Conservation (phyloP, 1,140 invertebrate species). For the Amphibalanus amphitrite region DNA sequence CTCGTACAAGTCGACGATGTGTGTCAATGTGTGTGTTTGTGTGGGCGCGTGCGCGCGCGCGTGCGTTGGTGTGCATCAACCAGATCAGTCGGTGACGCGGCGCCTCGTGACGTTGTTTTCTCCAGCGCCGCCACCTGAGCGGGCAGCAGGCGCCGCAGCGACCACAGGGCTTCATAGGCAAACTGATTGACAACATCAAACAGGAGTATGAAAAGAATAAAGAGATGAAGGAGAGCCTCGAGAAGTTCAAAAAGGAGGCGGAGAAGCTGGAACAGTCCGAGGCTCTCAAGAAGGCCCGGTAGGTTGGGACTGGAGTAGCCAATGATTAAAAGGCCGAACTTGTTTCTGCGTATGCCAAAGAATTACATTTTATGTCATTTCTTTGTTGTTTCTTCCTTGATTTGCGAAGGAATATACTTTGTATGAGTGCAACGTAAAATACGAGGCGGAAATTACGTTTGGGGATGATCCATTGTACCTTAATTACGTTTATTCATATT, state of each 20-base stretch:
- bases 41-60: no score
- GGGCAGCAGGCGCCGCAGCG: slow-evolving; percentile 11
- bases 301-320: slow-evolving; percentile 9
- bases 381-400: slow-evolving; percentile 10
- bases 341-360: slow-evolving; percentile 1
- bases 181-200: slow-evolving; percentile 81
- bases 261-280: slow-evolving; percentile 96
- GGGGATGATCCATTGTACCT: no score
- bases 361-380: not conserved
- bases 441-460: no score
- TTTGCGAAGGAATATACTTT: slow-evolving; percentile 20
- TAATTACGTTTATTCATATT: no score
- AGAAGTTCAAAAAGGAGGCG: slow-evolving; percentile 90
- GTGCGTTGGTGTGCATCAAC: no score
- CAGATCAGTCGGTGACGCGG: no score
- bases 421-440: no score
- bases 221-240: slow-evolving; percentile 95
- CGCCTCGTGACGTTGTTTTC: no score
- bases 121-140: not conserved
- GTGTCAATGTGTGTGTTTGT: no score
- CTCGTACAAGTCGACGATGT: no score
- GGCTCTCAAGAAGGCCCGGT: slow-evolving; percentile 71
- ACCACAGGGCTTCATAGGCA: slow-evolving; percentile 49
- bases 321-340: not conserved
- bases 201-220: slow-evolving; percentile 92